Conservation (phyloP, 2,113 vertebrate species). For the Aramus guarauna region DNA sequence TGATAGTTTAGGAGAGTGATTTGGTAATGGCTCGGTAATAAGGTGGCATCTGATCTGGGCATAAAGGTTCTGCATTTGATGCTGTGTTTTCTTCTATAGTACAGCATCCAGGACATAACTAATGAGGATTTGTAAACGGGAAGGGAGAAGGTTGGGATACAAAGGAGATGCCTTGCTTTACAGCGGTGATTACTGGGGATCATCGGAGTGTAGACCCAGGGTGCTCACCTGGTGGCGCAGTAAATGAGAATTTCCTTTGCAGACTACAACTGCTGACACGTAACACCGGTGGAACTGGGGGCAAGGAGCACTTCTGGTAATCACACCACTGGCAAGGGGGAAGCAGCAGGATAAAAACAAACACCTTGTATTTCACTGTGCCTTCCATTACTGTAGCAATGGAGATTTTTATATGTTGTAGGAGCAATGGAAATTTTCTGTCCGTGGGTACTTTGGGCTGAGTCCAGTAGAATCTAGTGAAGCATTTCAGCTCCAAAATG, state of each 20-base stretch:
- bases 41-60: background rate
- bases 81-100: background rate
- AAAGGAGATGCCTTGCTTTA: background rate
- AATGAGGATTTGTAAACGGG: background rate
- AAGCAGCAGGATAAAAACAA: constrained; percentile 5
- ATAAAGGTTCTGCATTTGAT: background rate
- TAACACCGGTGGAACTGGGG: background rate
- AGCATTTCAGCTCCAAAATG: background rate
- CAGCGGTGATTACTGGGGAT: background rate
- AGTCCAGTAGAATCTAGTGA: background rate
- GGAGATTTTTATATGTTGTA: background rate
- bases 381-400: background rate
- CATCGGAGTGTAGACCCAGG: too few relatives aligned
- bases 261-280: background rate
- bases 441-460: background rate
- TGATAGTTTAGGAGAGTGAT: background rate
- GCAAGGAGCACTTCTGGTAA: background rate
- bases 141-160: background rate
- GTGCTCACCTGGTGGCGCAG: background rate
- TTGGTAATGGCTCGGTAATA: background rate
- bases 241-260: background rate
- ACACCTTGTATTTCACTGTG: background rate
- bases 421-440: background rate
- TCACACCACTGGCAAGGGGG: background rate
- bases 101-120: background rate